Base-by-base conservation (phyloP, 2,888 invertebrate genomes). In the Nycteola revayana region DNA sequence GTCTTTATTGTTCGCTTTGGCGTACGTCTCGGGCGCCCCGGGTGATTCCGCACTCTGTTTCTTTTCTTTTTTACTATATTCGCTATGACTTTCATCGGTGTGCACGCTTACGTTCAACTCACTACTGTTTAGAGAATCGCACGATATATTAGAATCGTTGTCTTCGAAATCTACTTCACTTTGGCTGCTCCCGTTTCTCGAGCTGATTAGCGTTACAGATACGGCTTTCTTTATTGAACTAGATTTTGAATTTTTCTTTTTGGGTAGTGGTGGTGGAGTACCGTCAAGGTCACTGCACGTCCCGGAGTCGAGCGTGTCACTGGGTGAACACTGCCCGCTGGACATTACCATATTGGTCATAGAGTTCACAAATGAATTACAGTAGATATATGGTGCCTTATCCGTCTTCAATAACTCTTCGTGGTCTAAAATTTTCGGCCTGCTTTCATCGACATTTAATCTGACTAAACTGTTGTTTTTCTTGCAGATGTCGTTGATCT, bases 261-360 rank as follows among this genome's bases (percentile, higher is more conserved):
- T 93, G 55, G 92, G 92, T 9, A 92, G 90, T 44, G 93, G 81
- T 1, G 93, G 93, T 33, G 94, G 93, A 10, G 93, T 93, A 23
- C 92, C 92, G 60, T 95, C 95, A 58, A 95, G 88, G 77, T 95
- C 95, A 71, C 95, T 95, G 80, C 95, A 95, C 20, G 95, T 95
- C 26, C 95, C 95, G 38, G 95, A 95, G 78, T 95, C 95, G 45
- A 95, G 73, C 0, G 95, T 95, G 64, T 95, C 95, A 62, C 93
- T 94, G 1, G 95, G 95, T 17, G 95, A 95, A 63, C 94, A 94
- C 66, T 95, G 95, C 1, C 95, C 95, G 66, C 94, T 94, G 29
- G 94, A 93, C 91, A 94, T 93, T 34, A 93, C 85, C 80, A 89
- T 89, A 43, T 82, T 87, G 4, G 84, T 77, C 55, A 90, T 81